Base-by-base conservation (phyloP, 1,140 invertebrate genomes). In the Lamellibrachia luymesi region DNA sequence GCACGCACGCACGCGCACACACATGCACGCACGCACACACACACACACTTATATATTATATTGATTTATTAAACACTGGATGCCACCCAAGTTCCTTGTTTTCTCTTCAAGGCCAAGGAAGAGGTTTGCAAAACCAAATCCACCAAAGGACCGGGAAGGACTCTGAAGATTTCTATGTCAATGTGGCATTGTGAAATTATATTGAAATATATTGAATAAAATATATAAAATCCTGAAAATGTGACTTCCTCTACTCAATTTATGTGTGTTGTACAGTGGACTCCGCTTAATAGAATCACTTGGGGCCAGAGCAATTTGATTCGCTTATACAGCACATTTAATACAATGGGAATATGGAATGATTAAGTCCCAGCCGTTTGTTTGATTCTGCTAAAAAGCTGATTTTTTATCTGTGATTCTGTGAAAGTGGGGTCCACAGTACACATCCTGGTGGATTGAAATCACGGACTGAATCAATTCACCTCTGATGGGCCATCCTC, bases 131-230 rank as follows among this genome's bases (percentile, higher is more conserved):
- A 80, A 80, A 80, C 64, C 64, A 80, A 80, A 80, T 80, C 64
- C 64, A 80, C 64, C 64, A 80, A 80, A 80, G 64, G 64, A 80
- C 17, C 13, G 64, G 25, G 64, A 80, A 22, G 64, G 64, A 4
- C 1, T 80, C 64, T 80, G 64, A 80, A 80, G 64, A 80, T 22
- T 80, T 22, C 64, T 80, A 38, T 38, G 64, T 80, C 64, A 17
- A 22, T 38, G 38, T 38, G 38, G 38, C 38, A 38, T 38, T 38
- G 38, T 80, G 13, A 80, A 10, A 2, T 80, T 80, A 17, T 80
- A 22, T 80, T 80, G 64, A 80, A 80, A 80, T 80, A 80, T 80
- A 80, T 80, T 80, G 64, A 80, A 80, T 80, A 80, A 80, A 80
- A 80, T 80, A 80, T 17, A 80, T 22, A 80, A 38, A 38, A 38